Conservation (phyloP, 2,113 vertebrate species). For the Galbula dea region DNA sequence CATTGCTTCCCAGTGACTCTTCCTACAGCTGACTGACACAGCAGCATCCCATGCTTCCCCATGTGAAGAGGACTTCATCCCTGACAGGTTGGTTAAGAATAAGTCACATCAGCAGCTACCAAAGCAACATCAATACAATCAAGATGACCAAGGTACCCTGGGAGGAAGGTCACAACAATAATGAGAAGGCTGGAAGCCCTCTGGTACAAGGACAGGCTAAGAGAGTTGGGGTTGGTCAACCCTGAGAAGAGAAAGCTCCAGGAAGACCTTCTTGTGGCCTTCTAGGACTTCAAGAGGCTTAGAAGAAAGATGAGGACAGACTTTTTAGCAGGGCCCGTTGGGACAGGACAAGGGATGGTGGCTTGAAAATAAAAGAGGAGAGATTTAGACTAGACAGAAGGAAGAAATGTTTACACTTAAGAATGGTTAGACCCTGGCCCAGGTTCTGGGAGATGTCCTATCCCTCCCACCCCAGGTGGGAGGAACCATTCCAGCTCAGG, state of each 20-base stretch:
- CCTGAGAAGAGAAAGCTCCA: background rate
- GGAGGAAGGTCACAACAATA: background rate
- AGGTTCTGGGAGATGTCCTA: fast-evolving
- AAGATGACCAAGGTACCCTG: background rate
- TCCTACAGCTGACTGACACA: background rate
- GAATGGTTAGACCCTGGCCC: fast-evolving
- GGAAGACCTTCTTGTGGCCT: background rate
- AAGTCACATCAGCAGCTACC: background rate
- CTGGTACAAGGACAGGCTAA: fast-evolving
- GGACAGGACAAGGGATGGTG: fast-evolving
- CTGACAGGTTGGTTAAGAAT: background rate
- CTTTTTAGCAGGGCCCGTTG: background rate
- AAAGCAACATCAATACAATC: background rate
- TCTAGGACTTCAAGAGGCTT: too few relatives aligned
- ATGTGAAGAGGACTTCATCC: fast-evolving
- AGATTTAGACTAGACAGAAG: background rate
- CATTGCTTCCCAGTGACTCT: background rate
- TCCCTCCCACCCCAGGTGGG: too few relatives aligned
- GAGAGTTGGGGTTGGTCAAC: background rate
- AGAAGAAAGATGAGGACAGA: background rate
- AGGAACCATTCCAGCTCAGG: too few relatives aligned
- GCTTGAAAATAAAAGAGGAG: background rate
- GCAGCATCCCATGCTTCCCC: fast-evolving
- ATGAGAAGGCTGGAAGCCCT: fast-evolving
- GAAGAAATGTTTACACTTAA: background rate